phyloP scores from a whole-genome alignment of 1,140 invertebrate species.

The Uloborus diversus region DNA sequence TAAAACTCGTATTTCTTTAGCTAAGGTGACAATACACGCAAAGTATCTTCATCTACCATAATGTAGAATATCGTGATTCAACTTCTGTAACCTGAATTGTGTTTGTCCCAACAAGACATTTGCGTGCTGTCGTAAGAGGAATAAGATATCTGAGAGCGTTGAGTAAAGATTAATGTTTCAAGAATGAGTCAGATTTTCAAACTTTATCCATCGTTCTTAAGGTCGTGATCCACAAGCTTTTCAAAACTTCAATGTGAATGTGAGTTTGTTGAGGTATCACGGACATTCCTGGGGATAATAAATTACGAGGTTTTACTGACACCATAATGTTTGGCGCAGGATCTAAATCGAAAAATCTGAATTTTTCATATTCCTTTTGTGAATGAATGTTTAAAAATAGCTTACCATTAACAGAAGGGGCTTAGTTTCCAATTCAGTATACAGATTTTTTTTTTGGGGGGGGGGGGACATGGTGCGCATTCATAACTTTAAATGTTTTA shows the following conservation, averaged over 20 bases:
- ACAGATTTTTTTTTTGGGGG: too few relatives aligned
- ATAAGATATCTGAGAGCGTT: constrained; percentile 27
- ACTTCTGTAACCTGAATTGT: constrained; percentile 10
- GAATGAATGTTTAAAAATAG: too few relatives aligned
- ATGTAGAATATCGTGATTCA: constrained; percentile 25
- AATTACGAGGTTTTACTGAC: constrained; percentile 1
- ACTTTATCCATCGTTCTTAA: constrained; percentile 49
- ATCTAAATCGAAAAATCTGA: too few relatives aligned
- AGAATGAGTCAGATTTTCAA: constrained; percentile 43
- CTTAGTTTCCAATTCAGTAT: not conserved
- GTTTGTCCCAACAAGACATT: constrained; percentile 27
- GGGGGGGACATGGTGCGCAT: too few relatives aligned
- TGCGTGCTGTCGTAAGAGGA: constrained; percentile 32
- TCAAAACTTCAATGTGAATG: not conserved
- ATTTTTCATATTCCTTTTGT: too few relatives aligned
- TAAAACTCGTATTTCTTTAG: too few relatives aligned
- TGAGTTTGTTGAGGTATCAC: not conserved
- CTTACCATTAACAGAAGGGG: not conserved
- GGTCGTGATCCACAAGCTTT: not conserved
- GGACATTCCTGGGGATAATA: not conserved
- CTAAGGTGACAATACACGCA: too few relatives aligned
- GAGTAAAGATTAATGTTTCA: constrained; percentile 40
- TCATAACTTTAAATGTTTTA: too few relatives aligned
- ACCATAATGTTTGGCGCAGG: not conserved
- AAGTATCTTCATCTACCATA: not conserved